Evolutionary conservation across 2,113 vertebrate species (phyloP), one percentile per base, ranked within the genome.

Genomic region (Clarias macrocephalus): DNA sequence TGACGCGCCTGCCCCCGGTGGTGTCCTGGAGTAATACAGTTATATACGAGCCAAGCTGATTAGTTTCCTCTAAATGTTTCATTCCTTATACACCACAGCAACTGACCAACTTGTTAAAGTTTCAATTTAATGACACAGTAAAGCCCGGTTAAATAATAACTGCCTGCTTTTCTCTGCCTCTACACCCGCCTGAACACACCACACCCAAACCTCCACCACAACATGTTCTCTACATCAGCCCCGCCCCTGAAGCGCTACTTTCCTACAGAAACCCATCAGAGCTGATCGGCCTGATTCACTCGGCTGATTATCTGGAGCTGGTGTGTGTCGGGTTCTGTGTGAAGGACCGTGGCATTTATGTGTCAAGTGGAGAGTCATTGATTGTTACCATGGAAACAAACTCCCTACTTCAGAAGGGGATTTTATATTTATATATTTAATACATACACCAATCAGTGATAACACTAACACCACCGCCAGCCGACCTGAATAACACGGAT

Each of bases 341-440:
- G 25, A 19, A 28, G 2, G 75, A 30, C 54, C 33, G 77, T 57
- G 54, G 59, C 77, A 59, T 80, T 59, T 33, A 80, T 59, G 28
- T 59, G 28, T 59, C 28, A 59, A 80, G 56, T 57, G n/a, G 52
- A 56, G 54, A 56, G 54, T 80, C 54, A 57, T 6, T 80, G 77
- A 87, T 85, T 76, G 66, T 60, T 42, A 54, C 81, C 56, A 88
- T 59, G 63, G 82, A 75, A 83, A 73, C 79, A 85, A 60, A 81
- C 82, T 90, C 85, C 86, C 89, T 83, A 90, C 82, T 86, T 83
- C 66, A 28, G 85, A 81, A 62, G 56, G 82, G 82, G 80, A 89
- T 62, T 28, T 33, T 75, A 25, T 75, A 52, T 48, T 21, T 42
- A 70, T 33, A 65, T 25, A 63, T 16, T 57, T 48, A n/a, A 42